Evolutionary conservation across 2,797 vertebrate species (phyloP).

Genomic region (Takifugu ocellatus): DNA sequence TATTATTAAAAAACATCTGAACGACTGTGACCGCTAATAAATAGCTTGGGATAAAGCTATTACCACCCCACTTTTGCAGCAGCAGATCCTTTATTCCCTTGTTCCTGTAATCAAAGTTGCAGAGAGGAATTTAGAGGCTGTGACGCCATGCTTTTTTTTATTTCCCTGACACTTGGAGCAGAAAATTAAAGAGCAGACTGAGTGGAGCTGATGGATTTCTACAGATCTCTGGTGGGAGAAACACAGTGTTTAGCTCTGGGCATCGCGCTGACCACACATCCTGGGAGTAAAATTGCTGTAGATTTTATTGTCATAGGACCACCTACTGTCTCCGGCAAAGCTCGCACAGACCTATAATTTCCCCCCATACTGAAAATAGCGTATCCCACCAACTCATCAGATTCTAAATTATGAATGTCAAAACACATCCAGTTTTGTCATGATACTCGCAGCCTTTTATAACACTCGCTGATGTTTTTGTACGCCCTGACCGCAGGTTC

Average conservation of each 20-base stretch:
- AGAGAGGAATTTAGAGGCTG: constrained; percentile 61
- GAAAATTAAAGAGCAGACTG: constrained; percentile 71
- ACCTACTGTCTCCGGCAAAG: constrained; percentile 69
- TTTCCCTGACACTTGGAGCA: constrained; percentile 62
- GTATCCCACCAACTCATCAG: constrained; percentile 25
- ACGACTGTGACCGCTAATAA: constrained; percentile 78
- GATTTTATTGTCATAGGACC: constrained; percentile 67
- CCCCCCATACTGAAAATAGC: constrained; percentile 55
- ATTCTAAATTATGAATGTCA: constrained; percentile 62
- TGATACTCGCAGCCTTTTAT: constrained; percentile 68
- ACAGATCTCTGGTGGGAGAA: constrained; percentile 44
- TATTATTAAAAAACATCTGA: constrained; percentile 81
- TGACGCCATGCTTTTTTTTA: constrained; percentile 64
- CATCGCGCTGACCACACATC: constrained; percentile 66
- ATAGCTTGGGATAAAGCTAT: constrained; percentile 74
- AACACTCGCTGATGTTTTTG: constrained; percentile 71
- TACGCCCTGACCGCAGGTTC: constrained; percentile 67
- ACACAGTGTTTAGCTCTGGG: constrained; percentile 51
- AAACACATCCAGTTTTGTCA: constrained; percentile 58
- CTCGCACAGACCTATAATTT: constrained; percentile 56
- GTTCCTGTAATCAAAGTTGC: constrained; percentile 72
- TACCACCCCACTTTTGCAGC: constrained; percentile 63
- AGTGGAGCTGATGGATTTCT: constrained; percentile 55
- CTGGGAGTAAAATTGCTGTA: constrained; percentile 60
- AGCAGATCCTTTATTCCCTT: constrained; percentile 75